Conservation (phyloP, 2,113 vertebrate genomes). For the Grammomys surdaster region DNA sequence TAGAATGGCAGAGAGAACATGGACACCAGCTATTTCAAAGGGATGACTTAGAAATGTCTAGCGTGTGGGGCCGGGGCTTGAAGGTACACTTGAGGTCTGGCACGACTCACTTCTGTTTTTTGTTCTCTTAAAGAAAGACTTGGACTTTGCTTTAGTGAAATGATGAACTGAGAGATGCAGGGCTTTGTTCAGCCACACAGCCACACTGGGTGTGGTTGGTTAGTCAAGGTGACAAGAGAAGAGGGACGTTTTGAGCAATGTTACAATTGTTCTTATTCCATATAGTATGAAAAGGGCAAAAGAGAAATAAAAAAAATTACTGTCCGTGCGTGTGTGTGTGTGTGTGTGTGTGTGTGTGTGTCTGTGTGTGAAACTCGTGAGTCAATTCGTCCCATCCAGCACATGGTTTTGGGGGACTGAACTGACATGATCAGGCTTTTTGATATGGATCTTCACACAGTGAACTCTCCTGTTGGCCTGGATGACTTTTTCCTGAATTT, state of each 20-base stretch:
- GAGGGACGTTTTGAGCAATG: neutral
- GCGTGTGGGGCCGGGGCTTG: neutral
- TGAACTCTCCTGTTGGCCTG: neutral
- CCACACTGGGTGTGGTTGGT: neutral
- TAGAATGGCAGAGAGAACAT: neutral
- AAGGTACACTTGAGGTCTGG: neutral
- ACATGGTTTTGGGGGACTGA: neutral
- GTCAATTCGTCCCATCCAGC: neutral
- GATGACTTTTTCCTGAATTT: neutral
- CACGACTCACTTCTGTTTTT: neutral
- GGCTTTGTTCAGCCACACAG: neutral
- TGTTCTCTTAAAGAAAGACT: neutral
- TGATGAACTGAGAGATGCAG: neutral
- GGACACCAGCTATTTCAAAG: neutral
- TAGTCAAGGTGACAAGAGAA: neutral
- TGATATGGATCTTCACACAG: neutral
- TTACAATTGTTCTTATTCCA: neutral
- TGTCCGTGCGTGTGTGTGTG: too few species aligned
- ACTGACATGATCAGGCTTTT: too few species aligned
- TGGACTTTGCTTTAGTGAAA: neutral
- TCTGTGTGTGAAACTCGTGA: too few species aligned
- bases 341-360: too few species aligned
- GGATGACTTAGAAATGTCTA: conserved; percentile 17
- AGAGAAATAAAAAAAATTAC: neutral
- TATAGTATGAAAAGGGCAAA: neutral